Percentiles rank a stretch among this genome's conserved stretches.
Conservation (phyloP, 1,140 invertebrate species). For the Cyphomyrmex costatus region DNA sequence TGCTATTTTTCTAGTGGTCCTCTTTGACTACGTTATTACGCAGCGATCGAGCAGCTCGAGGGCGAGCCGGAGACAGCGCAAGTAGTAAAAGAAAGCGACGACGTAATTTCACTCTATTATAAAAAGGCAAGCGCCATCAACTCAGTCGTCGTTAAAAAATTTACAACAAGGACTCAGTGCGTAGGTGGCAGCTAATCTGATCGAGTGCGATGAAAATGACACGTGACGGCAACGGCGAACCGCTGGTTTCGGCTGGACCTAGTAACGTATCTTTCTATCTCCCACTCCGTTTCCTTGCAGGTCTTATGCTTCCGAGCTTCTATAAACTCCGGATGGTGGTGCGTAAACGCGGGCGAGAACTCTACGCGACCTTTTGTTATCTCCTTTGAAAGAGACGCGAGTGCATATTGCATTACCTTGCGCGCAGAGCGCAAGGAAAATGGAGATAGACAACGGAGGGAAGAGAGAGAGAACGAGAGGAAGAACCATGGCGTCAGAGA, state of each 20-base stretch:
- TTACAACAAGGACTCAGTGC: background rate
- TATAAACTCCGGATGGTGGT: conserved; percentile 49
- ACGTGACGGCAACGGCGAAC: background rate
- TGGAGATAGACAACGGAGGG: conserved; percentile 16
- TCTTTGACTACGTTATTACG: background rate
- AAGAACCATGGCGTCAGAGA: background rate
- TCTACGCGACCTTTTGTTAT: conserved; percentile 47
- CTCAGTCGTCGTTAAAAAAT: conserved; percentile 11
- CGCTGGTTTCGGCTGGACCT: background rate
- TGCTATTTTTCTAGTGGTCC: background rate
- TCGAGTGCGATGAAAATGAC: conserved; percentile 33
- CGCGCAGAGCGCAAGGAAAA: conserved; percentile 15
- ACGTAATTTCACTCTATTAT: conserved; percentile 9
- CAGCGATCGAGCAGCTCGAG: background rate
- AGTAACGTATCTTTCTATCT: conserved; percentile 10
- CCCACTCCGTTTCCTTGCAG: conserved; percentile 7
- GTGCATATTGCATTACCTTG: conserved; percentile 51
- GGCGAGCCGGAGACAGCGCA: background rate
- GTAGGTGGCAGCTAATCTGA: conserved; percentile 1
- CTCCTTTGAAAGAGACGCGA: conserved; percentile 36
- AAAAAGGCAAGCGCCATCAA: background rate
- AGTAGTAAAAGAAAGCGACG: conserved; percentile 2
- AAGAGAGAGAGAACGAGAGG: conserved; percentile 26
- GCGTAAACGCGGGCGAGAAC: conserved; percentile 26
- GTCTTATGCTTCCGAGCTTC: conserved; percentile 40